A percentile compares a stretch with the other conserved stretches of the same genome.
phyloP scores from a whole-genome alignment of 2,113 vertebrate genomes.

The Lanius collurio region DNA sequence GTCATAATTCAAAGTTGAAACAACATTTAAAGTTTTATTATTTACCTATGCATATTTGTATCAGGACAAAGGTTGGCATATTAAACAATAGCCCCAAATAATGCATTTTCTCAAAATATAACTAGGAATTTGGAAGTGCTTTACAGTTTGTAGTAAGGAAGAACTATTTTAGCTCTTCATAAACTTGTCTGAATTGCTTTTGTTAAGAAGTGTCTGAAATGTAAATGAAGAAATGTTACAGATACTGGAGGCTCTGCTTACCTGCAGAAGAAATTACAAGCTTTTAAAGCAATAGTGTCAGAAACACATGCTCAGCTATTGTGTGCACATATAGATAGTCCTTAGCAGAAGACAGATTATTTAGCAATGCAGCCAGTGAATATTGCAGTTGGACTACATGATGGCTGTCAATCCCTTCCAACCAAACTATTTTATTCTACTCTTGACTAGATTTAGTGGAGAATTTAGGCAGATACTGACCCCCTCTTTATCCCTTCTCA shows the following conservation, averaged over 20 bases:
- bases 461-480: background rate
- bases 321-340: background rate
- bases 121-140: background rate
- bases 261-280: background rate
- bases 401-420: background rate
- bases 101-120: constrained; percentile 4
- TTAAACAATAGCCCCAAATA: background rate
- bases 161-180: background rate
- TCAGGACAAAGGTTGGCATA: background rate
- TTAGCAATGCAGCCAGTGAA: background rate
- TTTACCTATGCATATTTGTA: background rate
- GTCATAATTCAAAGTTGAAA: background rate
- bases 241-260: constrained; percentile 45
- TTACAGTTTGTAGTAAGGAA: background rate
- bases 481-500: background rate
- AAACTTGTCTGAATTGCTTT: background rate
- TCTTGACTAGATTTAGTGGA: background rate
- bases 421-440: background rate
- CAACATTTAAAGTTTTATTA: constrained; percentile 1
- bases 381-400: background rate
- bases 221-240: constrained; percentile 29
- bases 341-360: background rate
- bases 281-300: background rate
- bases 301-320: background rate
- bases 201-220: constrained; percentile 6